A percentile compares a stretch with the other conserved stretches of the same genome.
Conservation (phyloP, 1,140 invertebrate genomes). For the Holotrichia oblita region DNA sequence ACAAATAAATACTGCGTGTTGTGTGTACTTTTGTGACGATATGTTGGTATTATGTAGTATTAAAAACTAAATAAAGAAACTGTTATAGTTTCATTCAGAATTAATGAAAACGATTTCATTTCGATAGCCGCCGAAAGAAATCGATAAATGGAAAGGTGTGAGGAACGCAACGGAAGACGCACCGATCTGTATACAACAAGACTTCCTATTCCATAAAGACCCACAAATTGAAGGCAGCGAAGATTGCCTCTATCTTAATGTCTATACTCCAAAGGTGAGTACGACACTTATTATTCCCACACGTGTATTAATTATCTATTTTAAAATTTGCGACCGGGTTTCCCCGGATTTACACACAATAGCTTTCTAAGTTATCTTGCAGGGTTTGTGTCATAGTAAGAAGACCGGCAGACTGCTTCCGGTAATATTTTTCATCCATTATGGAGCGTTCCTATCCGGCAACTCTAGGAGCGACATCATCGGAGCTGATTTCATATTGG, state of each 20-base stretch:
- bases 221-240: slow-evolving; percentile 59
- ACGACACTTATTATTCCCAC: background rate
- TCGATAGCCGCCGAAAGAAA: background rate
- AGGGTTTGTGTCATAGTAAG: too few species aligned
- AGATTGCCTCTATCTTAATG: slow-evolving; percentile 64
- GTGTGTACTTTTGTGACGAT: too few species aligned
- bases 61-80: too few species aligned
- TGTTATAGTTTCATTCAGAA: too few species aligned
- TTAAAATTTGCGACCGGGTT: too few species aligned
- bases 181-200: slow-evolving; percentile 75
- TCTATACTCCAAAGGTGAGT: slow-evolving; percentile 61
- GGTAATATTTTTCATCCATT: slow-evolving; percentile 71
- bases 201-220: slow-evolving; percentile 58
- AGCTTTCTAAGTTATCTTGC: too few species aligned
- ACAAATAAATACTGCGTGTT: too few species aligned
- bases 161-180: slow-evolving; percentile 69
- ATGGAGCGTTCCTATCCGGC: slow-evolving; percentile 66
- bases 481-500: slow-evolving; percentile 65
- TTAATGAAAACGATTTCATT: background rate
- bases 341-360: too few species aligned
- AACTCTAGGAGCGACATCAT: slow-evolving; percentile 59
- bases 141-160: slow-evolving; percentile 66
- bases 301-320: too few species aligned
- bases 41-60: too few species aligned
- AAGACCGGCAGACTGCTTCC: slow-evolving; percentile 54